These are phyloP conservation scores for Xestia xanthographa DNA, from an alignment of 2,888 invertebrate genomes.

Conservation along the genomic window DNA sequence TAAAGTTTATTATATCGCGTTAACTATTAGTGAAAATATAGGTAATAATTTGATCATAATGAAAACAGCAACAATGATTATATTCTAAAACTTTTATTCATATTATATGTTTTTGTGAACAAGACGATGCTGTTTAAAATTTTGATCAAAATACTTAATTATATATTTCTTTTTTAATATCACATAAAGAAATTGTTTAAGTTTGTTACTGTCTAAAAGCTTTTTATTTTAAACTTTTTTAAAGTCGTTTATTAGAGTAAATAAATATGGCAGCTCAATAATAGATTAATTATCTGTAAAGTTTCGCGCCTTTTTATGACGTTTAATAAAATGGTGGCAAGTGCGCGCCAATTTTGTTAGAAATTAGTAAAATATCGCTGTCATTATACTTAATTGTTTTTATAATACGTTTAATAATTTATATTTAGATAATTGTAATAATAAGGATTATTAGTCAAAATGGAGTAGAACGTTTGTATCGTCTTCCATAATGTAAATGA, in stretches of 20 bases:
- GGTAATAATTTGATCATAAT: constrained; percentile 74
- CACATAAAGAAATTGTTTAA: not conserved
- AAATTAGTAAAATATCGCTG: constrained; percentile 55
- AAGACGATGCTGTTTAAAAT: constrained; percentile 12
- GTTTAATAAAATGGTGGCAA: constrained; percentile 34
- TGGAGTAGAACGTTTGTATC: constrained; percentile 83
- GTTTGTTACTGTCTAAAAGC: not conserved
- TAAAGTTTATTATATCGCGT: constrained; percentile 87
- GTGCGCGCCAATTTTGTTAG: constrained; percentile 42
- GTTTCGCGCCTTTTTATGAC: constrained; percentile 48
- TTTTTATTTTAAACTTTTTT: constrained; percentile 25
- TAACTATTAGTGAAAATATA: constrained; percentile 85
- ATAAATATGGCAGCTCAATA: constrained; percentile 57
- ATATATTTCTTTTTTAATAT: constrained; percentile 18
- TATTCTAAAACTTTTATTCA: constrained; percentile 31
- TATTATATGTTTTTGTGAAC: constrained; percentile 20
- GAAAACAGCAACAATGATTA: constrained; percentile 63
- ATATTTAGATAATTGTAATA: constrained; percentile 63
- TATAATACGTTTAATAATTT: constrained; percentile 57
- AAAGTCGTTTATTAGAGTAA: constrained; percentile 25
- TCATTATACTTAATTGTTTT: constrained; percentile 52
- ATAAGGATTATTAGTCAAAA: constrained; percentile 74
- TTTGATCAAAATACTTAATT: constrained; percentile 30
- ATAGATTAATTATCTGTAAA: constrained; percentile 40
- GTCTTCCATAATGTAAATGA: constrained; percentile 88